phyloP scores from a whole-genome alignment of 1,140 invertebrate species.

The Heliconius eleuchia region DNA sequence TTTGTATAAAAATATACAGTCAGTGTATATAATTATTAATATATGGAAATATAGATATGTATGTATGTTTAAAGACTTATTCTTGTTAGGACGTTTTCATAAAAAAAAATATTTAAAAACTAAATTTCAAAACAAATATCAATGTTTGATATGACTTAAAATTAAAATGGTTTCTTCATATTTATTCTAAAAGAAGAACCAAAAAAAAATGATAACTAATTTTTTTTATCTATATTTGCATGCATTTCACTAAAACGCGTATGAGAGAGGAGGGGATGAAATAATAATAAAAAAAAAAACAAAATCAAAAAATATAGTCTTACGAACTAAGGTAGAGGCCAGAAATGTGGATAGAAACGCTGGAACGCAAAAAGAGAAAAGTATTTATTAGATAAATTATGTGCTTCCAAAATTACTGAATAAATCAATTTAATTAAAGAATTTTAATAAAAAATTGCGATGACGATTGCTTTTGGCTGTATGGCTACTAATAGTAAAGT shows the following conservation, averaged over 20 bases:
- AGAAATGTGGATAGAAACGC: constrained; percentile 81
- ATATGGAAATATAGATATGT: too few relatives aligned
- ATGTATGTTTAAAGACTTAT: too few relatives aligned
- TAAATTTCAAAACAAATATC: not conserved
- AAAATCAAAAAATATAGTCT: constrained; percentile 71
- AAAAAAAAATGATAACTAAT: not conserved
- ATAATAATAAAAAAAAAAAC: constrained; percentile 41
- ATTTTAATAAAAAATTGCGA: not conserved
- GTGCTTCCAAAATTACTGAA: not conserved
- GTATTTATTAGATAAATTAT: constrained; percentile 18
- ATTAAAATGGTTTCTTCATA: not conserved
- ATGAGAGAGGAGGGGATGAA: constrained; percentile 37
- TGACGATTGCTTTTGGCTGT: constrained; percentile 6
- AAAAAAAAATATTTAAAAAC: too few relatives aligned
- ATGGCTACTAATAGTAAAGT: constrained; percentile 38
- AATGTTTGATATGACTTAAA: not conserved
- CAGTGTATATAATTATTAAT: too few relatives aligned
- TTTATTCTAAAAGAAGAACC: not conserved
- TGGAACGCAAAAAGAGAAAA: constrained; percentile 71
- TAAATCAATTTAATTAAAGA: not conserved
- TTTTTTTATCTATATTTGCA: constrained; percentile 8
- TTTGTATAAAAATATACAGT: too few relatives aligned
- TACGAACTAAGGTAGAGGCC: constrained; percentile 81
- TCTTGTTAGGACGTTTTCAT: too few relatives aligned
- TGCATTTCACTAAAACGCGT: constrained; percentile 5